phyloP scores from a whole-genome alignment of 2,113 vertebrate species.

The Chionodraco myersi region DNA sequence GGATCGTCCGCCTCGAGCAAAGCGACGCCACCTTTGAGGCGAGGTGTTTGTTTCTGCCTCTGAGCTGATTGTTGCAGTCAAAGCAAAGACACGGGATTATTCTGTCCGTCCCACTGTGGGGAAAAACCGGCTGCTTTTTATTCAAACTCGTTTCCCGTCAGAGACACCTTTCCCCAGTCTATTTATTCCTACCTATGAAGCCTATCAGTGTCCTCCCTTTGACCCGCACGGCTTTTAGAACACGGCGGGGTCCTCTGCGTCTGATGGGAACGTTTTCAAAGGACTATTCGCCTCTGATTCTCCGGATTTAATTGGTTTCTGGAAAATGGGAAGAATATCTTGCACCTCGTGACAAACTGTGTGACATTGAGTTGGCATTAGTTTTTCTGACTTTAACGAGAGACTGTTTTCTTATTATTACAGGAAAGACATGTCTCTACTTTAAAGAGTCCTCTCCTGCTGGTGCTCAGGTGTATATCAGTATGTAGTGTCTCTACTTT shows the following conservation, averaged over 20 bases:
- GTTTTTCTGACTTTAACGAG: not conserved
- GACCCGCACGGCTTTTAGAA: slow-evolving; percentile 58
- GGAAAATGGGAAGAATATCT: slow-evolving; percentile 24
- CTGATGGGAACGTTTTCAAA: slow-evolving; percentile 70
- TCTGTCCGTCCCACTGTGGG: slow-evolving; percentile 54
- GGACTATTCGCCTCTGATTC: slow-evolving; percentile 60
- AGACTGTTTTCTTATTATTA: too few species aligned
- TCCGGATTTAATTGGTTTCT: slow-evolving; percentile 65
- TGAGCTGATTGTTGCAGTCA: slow-evolving; percentile 72
- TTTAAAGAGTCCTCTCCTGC: too few species aligned
- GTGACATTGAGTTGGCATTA: slow-evolving; percentile 45
- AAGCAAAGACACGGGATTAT: slow-evolving; percentile 21
- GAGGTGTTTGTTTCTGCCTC: slow-evolving; percentile 66
- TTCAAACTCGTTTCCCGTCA: slow-evolving; percentile 71
- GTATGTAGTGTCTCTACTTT: too few species aligned
- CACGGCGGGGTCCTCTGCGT: slow-evolving; percentile 58
- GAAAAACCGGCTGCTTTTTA: slow-evolving; percentile 60
- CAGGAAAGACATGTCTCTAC: not conserved
- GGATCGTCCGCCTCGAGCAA: slow-evolving; percentile 64
- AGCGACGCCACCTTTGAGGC: slow-evolving; percentile 57
- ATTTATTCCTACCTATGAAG: slow-evolving; percentile 70
- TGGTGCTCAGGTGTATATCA: too few species aligned
- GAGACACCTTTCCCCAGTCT: slow-evolving; percentile 59
- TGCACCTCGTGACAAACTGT: slow-evolving; percentile 19
- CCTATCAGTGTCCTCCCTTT: slow-evolving; percentile 59